A percentile compares a stretch with the other conserved stretches of the same genome.
Evolutionary conservation across 2,888 invertebrate species (phyloP).

Genomic region (Neoitamus cyanurus): DNA sequence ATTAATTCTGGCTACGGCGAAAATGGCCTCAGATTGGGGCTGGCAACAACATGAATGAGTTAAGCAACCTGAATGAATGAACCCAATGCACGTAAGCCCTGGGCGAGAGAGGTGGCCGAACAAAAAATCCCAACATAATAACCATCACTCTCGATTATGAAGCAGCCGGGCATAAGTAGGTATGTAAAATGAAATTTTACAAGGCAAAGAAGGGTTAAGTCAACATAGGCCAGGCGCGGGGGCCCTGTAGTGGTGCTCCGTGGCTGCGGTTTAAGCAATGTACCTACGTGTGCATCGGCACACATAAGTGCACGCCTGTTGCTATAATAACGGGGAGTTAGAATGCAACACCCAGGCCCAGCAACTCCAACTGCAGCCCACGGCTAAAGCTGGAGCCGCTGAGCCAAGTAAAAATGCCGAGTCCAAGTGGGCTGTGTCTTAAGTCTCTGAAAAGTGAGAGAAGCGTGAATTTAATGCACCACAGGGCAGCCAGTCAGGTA

Average conservation of each 20-base stretch:
- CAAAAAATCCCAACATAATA: slow-evolving; percentile 25
- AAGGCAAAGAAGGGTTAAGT: slow-evolving; percentile 18
- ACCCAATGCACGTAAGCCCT: neutral
- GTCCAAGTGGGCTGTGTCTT: slow-evolving; percentile 38
- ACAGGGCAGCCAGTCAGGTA: slow-evolving; percentile 31
- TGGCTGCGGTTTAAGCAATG: neutral
- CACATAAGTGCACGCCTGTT: slow-evolving; percentile 30
- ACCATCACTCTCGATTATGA: slow-evolving; percentile 27
- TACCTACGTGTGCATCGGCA: neutral
- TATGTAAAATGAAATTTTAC: slow-evolving; percentile 20
- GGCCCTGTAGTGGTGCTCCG: neutral
- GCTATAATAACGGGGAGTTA: slow-evolving; percentile 27
- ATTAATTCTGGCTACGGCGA: neutral
- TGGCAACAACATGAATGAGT: slow-evolving; percentile 28
- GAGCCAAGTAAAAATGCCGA: slow-evolving; percentile 3
- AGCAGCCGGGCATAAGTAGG: slow-evolving; percentile 18
- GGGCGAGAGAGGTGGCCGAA: neutral
- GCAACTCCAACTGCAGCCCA: neutral
- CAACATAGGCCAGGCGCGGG: slow-evolving; percentile 1
- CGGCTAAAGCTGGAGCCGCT: neutral
- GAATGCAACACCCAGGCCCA: slow-evolving; percentile 35
- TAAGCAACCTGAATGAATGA: slow-evolving; percentile 34
- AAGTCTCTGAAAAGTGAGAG: slow-evolving; percentile 25
- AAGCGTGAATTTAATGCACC: slow-evolving; percentile 37
- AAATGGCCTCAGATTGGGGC: slow-evolving; percentile 7